Evolutionary conservation across 2,888 invertebrate species (phyloP).

Genomic region (Schizotus pectinicornis): DNA sequence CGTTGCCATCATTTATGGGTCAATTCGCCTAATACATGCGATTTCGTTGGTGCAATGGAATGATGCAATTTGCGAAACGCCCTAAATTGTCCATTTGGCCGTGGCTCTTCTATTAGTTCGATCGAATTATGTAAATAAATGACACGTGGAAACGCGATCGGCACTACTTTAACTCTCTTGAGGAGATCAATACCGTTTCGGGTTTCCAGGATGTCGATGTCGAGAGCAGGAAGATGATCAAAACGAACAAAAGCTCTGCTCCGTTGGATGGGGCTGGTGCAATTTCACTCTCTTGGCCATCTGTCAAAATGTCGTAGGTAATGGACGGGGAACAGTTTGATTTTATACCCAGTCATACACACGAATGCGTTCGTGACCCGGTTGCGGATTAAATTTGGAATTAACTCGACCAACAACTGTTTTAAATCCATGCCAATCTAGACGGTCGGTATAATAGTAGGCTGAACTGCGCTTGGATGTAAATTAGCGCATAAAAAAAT

Average conservation of each 20-base stretch:
- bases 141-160: constrained; percentile 4
- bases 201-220: too few relatives aligned
- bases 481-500: too few relatives aligned
- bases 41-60: too few relatives aligned
- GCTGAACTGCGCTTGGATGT: too few relatives aligned
- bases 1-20: neutral
- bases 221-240: too few relatives aligned
- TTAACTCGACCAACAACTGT: constrained; percentile 13
- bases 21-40: constrained; percentile 3
- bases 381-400: constrained; percentile 32
- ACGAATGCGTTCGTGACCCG: constrained; percentile 32
- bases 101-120: constrained; percentile 2
- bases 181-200: too few relatives aligned
- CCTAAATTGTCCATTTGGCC: neutral
- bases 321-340: constrained; percentile 22
- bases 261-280: constrained; percentile 2
- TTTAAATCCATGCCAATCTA: too few relatives aligned
- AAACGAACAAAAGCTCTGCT: too few relatives aligned
- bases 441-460: too few relatives aligned
- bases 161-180: too few relatives aligned
- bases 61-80: neutral
- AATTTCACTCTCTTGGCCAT: constrained; percentile 22
- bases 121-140: constrained; percentile 12
- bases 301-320: constrained; percentile 28
- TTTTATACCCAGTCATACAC: constrained; percentile 27